These are phyloP conservation scores for Ploceus nigricollis DNA, from an alignment of 2,113 vertebrate genomes.

Conservation along the genomic window DNA sequence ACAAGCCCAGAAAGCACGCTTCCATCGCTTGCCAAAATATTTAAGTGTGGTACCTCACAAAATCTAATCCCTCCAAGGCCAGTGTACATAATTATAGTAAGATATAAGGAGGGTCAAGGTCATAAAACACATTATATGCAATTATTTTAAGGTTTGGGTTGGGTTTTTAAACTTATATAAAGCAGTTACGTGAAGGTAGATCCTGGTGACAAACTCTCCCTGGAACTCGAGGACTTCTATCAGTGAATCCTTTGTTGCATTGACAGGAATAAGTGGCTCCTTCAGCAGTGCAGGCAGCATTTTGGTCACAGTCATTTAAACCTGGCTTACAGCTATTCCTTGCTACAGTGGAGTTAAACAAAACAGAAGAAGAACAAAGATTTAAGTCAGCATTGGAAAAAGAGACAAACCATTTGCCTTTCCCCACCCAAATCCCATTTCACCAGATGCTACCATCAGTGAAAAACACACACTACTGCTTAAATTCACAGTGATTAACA, in stretches of 20 bases:
- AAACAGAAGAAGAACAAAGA: not conserved
- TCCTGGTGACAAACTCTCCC: slow-evolving; percentile 29
- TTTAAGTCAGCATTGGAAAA: not conserved
- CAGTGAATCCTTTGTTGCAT: slow-evolving; percentile 17
- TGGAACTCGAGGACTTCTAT: not conserved
- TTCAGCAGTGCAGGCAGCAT: slow-evolving; percentile 23
- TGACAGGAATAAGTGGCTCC: not conserved
- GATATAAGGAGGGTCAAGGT: not conserved
- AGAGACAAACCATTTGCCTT: not conserved
- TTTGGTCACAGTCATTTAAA: not conserved
- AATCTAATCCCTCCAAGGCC: not conserved
- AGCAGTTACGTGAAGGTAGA: not conserved
- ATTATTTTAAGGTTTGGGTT: not conserved
- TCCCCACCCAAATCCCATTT: not conserved
- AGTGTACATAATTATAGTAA: not conserved
- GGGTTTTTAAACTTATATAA: not conserved
- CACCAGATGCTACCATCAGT: not conserved
- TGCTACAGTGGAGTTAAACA: not conserved
- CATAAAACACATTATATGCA: not conserved
- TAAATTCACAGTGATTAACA: not conserved
- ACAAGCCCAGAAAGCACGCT: not conserved
- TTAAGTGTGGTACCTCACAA: not conserved
- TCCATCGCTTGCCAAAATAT: not conserved
- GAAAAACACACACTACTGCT: not conserved
- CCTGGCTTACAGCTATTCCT: slow-evolving; percentile 4